Conservation (phyloP, 2,113 vertebrate species). For the Fulmarus glacialis region DNA sequence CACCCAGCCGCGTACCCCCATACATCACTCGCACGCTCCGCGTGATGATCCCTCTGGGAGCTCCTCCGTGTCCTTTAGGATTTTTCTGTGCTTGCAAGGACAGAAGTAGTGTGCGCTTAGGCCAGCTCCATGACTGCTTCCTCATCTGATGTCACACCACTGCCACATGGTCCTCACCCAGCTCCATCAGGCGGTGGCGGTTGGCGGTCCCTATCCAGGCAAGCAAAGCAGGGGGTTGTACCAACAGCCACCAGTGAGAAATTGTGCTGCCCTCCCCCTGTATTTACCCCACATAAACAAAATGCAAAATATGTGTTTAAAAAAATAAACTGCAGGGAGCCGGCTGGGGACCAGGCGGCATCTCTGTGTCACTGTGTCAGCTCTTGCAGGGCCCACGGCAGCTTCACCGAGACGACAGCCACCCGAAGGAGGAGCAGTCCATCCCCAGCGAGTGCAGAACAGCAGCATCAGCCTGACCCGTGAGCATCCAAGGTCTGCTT, state of each 20-base stretch:
- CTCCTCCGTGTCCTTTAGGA: not conserved
- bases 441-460: not conserved
- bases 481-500: not conserved
- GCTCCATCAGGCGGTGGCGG: not conserved
- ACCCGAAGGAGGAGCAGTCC: not conserved
- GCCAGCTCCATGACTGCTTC: not conserved
- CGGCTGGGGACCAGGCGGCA: not conserved
- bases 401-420: not conserved
- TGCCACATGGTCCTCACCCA: not conserved
- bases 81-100: not conserved
- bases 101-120: not conserved
- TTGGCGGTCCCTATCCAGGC: rapidly evolving
- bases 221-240: not conserved
- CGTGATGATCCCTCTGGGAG: not conserved
- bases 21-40: rapidly evolving
- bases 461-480: not conserved
- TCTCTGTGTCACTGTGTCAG: not conserved
- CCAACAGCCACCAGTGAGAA: not conserved
- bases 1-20: too few relatives aligned
- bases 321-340: not conserved
- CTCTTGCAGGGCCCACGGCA: not conserved
- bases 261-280: not conserved
- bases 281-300: not conserved
- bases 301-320: not conserved
- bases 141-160: not conserved